A percentile compares a stretch with the other conserved stretches of the same genome.
These are phyloP conservation scores for Drosophila tanythrix DNA, from an alignment of 2,888 invertebrate genomes.

Conservation along the genomic window DNA sequence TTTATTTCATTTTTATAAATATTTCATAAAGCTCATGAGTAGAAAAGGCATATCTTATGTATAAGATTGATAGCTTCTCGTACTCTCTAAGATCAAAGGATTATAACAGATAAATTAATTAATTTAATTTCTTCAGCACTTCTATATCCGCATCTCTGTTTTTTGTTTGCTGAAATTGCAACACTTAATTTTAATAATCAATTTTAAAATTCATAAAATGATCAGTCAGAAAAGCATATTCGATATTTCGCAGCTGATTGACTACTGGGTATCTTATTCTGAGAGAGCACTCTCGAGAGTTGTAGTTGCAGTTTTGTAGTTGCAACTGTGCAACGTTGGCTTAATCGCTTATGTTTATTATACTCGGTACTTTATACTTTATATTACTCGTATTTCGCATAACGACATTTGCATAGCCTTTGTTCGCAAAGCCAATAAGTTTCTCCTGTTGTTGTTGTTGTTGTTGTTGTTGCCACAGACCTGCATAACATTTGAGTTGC, in stretches of 20 bases:
- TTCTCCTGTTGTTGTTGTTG: constrained; percentile 16
- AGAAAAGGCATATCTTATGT: not conserved
- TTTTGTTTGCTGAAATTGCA: not conserved
- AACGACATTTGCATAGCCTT: constrained; percentile 73
- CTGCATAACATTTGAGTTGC: constrained; percentile 19
- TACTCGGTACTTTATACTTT: constrained; percentile 69
- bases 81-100: not conserved
- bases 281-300: not conserved
- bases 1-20: not conserved
- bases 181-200: not conserved
- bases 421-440: constrained; percentile 57
- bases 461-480: constrained; percentile 5
- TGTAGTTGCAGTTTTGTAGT: constrained; percentile 48
- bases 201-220: not conserved
- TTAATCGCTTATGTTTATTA: constrained; percentile 77
- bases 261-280: constrained; percentile 5
- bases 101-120: not conserved
- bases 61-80: not conserved
- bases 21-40: fast-evolving
- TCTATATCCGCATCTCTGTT: fast-evolving
- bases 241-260: not conserved
- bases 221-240: not conserved
- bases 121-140: not conserved
- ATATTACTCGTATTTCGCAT: constrained; percentile 43
- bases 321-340: constrained; percentile 58